phyloP scores from a whole-genome alignment of 2,888 invertebrate species.

The Branchipolynoe longqiensis region DNA sequence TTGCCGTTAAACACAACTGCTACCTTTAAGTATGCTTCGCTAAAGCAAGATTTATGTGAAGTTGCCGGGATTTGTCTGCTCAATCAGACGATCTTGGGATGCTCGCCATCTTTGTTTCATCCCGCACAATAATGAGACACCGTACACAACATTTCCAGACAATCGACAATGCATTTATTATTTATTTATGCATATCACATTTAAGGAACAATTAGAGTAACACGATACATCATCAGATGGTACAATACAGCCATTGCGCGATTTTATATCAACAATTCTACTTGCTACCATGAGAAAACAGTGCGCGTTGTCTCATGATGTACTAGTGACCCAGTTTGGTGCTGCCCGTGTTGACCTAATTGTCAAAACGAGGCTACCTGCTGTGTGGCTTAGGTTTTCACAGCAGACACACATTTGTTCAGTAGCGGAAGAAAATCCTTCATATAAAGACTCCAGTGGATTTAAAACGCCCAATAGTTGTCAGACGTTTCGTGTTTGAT shows the following conservation, averaged over 20 bases:
- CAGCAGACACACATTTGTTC: conserved; percentile 37
- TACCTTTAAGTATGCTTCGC: too few species aligned
- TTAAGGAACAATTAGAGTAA: not conserved
- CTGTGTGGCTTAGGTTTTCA: conserved; percentile 21
- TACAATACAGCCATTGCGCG: not conserved
- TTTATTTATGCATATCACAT: not conserved
- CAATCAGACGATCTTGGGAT: conserved; percentile 46
- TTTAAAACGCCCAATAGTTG: conserved; percentile 4
- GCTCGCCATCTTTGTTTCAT: conserved; percentile 25
- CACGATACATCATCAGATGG: not conserved
- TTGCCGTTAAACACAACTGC: too few species aligned
- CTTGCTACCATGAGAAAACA: not conserved
- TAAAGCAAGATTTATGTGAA: too few species aligned
- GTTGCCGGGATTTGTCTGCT: conserved; percentile 42
- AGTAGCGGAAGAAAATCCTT: conserved; percentile 39
- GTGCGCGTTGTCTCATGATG: not conserved
- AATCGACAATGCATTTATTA: not conserved
- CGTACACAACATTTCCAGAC: not conserved
- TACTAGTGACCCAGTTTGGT: conserved; percentile 31
- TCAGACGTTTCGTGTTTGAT: not conserved
- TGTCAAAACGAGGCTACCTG: conserved; percentile 25
- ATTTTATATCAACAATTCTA: not conserved
- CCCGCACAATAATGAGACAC: not conserved
- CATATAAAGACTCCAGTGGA: not conserved
- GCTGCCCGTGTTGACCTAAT: too few species aligned